These are phyloP conservation scores for Cygnus olor DNA, from an alignment of 2,797 vertebrate genomes.

Conservation along the genomic window DNA sequence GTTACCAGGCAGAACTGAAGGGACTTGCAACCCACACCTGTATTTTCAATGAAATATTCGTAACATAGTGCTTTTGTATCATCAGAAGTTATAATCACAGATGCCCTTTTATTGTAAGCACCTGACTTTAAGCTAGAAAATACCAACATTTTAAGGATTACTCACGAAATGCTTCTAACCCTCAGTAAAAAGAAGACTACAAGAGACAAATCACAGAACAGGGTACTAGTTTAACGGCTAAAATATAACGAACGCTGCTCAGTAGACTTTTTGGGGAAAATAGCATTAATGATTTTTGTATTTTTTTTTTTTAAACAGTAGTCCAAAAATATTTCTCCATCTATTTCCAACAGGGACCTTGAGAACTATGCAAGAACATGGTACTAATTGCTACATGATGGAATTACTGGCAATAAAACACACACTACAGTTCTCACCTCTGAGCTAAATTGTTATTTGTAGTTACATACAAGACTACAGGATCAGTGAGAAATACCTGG, in stretches of 20 bases:
- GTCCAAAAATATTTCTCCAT: constrained; percentile 60
- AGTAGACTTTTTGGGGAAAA: constrained; percentile 40
- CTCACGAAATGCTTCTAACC: constrained; percentile 35
- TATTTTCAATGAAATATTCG: not conserved
- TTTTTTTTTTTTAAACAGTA: not conserved
- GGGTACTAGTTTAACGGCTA: constrained; percentile 50
- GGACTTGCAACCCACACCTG: not conserved
- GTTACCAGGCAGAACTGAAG: not conserved
- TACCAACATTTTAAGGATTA: constrained; percentile 3
- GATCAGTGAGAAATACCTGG: constrained; percentile 32
- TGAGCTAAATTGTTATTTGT: constrained; percentile 56
- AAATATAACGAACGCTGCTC: constrained; percentile 37
- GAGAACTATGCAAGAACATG: constrained; percentile 59
- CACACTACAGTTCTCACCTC: constrained; percentile 49
- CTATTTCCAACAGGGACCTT: constrained; percentile 54
- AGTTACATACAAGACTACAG: constrained; percentile 56
- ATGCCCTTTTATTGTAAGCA: constrained; percentile 13
- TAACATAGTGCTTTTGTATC: not conserved
- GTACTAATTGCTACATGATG: constrained; percentile 59
- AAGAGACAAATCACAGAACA: constrained; percentile 15
- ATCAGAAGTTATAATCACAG: constrained; percentile 13
- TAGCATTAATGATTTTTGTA: not conserved
- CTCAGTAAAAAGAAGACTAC: constrained; percentile 19
- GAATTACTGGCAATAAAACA: constrained; percentile 55
- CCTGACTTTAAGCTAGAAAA: constrained; percentile 10